Base-by-base conservation (phyloP, 2,797 vertebrate genomes). In the Betta splendens region DNA sequence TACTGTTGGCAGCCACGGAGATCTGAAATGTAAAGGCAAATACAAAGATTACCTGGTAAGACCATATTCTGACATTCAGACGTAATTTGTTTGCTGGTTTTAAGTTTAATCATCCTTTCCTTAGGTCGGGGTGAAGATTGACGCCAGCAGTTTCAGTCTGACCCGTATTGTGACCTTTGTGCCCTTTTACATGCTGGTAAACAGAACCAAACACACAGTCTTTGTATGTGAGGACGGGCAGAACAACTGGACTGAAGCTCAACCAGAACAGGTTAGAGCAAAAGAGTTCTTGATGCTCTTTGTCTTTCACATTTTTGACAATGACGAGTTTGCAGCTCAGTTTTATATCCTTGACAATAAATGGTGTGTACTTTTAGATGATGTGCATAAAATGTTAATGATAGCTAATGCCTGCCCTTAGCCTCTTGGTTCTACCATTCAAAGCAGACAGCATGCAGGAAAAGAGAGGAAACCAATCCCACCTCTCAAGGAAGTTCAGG, bases 161-260 rank as follows among this genome's bases (percentile, higher is more conserved):
- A 98, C 98, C 5, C 96, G 96, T 73, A 94, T 99, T 58, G 98
- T 99, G 69, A 95, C 93, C 52, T 98, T 99, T 66, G 93, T 96
- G 49, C 98, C 98, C 0, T 98, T 97, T 88, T 96, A 95, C 85
- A 94, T 94, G 91, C 90, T 99, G 85, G 93, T 95, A 66, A 99
- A 99, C 87, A 92, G 92, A 90, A 98, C 96, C 77, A 95, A 92
- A 64, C 93, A 94, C 50, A 84, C 62, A 13, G 79, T 99, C 70
- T 91, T 87, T 68, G 86, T 99, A 63, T 86, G 94, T 57, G 96
- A 98, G 85, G 93, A 94, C 37, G 92, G 89, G 23, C 90, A 69
- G 50, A 92, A 95, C 2, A 91, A 89, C 60, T 97, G 95, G 94
- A 92, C 94, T 4, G 87, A 92, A 54, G 90, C 94, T 66, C 66